These are phyloP conservation scores for Pollachius pollachius DNA, from an alignment of 2,113 vertebrate species.

Conservation along the genomic window DNA sequence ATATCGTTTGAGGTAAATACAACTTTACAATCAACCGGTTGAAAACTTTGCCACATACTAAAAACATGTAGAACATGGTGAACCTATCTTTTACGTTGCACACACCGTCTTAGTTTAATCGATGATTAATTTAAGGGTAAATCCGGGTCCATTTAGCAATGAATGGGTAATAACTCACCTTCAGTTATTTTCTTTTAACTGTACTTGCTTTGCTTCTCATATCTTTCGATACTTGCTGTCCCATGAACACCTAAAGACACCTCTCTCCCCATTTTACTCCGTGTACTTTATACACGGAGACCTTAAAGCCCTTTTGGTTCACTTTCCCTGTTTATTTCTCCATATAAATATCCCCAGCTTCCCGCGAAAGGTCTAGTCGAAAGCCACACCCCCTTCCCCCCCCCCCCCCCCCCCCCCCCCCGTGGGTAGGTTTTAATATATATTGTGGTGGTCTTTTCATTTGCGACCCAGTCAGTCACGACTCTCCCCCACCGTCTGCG, in stretches of 20 bases:
- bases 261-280: conserved; percentile 66
- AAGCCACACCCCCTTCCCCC: neutral
- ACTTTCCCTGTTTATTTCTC: neutral
- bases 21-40: no score
- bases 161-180: conserved; percentile 48
- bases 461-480: conserved; percentile 96
- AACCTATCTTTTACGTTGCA: conserved; percentile 23
- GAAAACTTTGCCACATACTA: no score
- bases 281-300: conserved; percentile 80
- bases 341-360: no score
- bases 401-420: conserved; percentile 1
- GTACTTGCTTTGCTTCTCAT: conserved; percentile 11
- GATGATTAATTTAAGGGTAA: conserved; percentile 37
- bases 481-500: conserved; percentile 95
- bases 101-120: conserved; percentile 33
- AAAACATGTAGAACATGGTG: no score
- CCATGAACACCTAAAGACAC: conserved; percentile 62
- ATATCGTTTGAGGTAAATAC: no score
- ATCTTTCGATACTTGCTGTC: conserved; percentile 35
- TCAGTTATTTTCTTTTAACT: conserved; percentile 31
- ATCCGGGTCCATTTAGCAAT: conserved; percentile 10
- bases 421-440: no score
- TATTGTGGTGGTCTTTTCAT: conserved; percentile 71
- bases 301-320: conserved; percentile 61
- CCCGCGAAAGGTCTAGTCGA: no score